phyloP scores from a whole-genome alignment of 2,888 invertebrate species.

The Rutpela maculata region DNA sequence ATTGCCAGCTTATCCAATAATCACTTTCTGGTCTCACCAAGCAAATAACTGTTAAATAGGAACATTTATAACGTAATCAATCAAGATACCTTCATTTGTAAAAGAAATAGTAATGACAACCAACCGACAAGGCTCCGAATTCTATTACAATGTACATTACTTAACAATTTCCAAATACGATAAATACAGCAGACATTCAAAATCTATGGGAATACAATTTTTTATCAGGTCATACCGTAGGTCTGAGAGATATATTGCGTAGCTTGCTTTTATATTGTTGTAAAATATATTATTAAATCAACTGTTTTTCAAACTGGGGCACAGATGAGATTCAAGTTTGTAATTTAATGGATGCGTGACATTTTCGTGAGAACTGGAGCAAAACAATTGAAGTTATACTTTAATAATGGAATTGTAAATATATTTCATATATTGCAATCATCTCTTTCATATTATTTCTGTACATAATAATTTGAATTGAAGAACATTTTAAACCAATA shows the following conservation, averaged over 20 bases:
- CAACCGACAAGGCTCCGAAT: no score
- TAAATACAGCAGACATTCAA: not conserved
- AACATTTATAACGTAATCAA: no score
- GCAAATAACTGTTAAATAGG: no score
- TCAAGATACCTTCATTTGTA: no score
- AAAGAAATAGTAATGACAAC: no score
- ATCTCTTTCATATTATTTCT: conserved; percentile 2
- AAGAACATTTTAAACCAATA: no score
- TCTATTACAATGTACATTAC: not conserved
- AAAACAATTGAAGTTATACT: conserved; percentile 39
- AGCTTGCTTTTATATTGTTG: not conserved
- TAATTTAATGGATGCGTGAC: conserved; percentile 42
- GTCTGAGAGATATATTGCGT: not conserved
- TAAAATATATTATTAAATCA: conserved; percentile 20
- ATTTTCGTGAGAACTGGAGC: conserved; percentile 52
- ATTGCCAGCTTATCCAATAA: no score
- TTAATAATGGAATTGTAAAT: conserved; percentile 11
- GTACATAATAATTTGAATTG: not conserved
- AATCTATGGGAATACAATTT: not conserved
- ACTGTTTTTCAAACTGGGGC: conserved; percentile 36
- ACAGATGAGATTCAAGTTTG: conserved; percentile 22
- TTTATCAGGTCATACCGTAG: not conserved
- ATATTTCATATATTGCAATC: conserved; percentile 16
- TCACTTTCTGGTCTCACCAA: no score
- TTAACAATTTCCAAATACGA: not conserved